Base-by-base conservation (phyloP, 2,888 invertebrate genomes). In the Machimus atricapillus region DNA sequence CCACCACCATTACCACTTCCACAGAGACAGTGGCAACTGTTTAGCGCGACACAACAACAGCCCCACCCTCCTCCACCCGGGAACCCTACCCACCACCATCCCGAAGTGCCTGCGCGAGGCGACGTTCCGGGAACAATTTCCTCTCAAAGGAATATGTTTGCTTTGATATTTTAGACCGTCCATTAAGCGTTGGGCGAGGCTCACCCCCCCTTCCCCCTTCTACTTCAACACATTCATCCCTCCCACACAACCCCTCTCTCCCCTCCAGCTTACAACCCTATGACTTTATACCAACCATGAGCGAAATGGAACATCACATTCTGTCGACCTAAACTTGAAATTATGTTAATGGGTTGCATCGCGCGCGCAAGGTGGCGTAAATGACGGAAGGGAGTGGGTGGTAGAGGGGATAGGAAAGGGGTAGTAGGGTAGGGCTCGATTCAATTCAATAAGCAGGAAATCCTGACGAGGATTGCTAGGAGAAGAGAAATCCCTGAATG, bases 261-360 rank as follows among this genome's bases (percentile, higher is more conserved):
- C 19, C 23, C 23, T 12, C 19, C n/a, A 46, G 46, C 40, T 1
- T n/a, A 7, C n/a, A 52, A n/a, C 0, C 52, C 52, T 46, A n/a
- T 52, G n/a, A 52, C n/a, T 52, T 7, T 8, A 34, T 34, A 19
- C 52, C 52, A 52, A 19, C n/a, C 43, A 27, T 31, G 23, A 66
- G 23, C 40, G 52, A 83, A 66, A 73, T 83, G 83, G 83, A 40
- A 66, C 66, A 83, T 83, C 34, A 66, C 66, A 83, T 83, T 83
- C 66, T n/a, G 83, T 66, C 83, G 83, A 83, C 83, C 83, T 83
- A 73, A 83, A 83, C 66, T 83, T 66, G 83, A 83, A 83, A 83
- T 83, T 83, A 83, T 83, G 83, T 83, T 83, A 83, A 83, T 83
- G 83, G 83, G 73, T 37, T 83, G 83, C 81, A 81, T 16, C 40